phyloP scores from a whole-genome alignment of 2,113 vertebrate genomes.

The Phalacrocorax brasilianus region DNA sequence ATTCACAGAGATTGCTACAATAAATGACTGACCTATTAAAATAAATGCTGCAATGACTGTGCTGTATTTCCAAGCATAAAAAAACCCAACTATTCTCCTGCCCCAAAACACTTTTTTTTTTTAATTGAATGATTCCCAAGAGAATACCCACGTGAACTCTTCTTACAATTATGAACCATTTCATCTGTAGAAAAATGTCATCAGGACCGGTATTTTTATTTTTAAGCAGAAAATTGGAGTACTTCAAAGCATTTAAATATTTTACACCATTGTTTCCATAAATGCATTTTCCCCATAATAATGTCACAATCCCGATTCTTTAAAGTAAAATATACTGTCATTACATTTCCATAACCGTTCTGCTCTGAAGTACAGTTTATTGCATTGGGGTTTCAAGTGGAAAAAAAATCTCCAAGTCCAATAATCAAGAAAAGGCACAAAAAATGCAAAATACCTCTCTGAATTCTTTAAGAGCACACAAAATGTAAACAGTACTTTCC shows the following conservation, averaged over 20 bases:
- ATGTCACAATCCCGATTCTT: not conserved
- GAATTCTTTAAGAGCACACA: not conserved
- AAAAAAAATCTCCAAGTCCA: not conserved
- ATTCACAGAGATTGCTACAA: not conserved
- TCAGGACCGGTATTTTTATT: not conserved
- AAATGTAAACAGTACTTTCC: not conserved
- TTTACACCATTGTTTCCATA: not conserved
- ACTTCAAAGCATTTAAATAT: not conserved
- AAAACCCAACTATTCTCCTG: not conserved
- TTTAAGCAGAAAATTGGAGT: not conserved
- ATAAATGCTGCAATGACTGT: not conserved
- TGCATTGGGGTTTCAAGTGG: not conserved
- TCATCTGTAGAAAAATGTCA: not conserved
- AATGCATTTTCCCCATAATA: not conserved
- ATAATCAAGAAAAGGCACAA: not conserved
- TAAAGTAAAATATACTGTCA: not conserved
- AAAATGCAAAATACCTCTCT: not conserved
- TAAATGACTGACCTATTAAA: not conserved
- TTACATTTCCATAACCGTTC: not conserved
- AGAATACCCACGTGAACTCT: not conserved
- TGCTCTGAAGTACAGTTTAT: not conserved
- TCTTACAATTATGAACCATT: not conserved
- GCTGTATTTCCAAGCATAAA: not conserved
- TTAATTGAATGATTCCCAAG: not conserved
- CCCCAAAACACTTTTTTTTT: rapidly evolving